Evolutionary conservation across 2,113 vertebrate species (phyloP).

Genomic region (Myotis davidii): DNA sequence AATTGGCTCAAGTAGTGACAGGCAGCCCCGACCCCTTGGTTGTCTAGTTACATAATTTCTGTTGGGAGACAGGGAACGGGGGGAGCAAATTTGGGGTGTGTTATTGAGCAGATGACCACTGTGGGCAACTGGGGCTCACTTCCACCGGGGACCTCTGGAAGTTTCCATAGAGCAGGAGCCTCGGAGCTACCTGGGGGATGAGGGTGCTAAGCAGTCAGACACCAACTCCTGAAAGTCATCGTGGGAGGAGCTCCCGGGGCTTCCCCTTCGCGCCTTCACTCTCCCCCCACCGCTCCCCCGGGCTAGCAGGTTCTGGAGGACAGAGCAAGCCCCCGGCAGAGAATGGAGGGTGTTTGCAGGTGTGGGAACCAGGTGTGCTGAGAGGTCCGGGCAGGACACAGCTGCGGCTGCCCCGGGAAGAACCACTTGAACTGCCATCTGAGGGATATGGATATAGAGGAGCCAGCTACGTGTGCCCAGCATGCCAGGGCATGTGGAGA

Average conservation of each 20-base stretch:
- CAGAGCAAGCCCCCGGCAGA: not conserved
- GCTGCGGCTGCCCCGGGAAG: not conserved
- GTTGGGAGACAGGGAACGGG: not conserved
- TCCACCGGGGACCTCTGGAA: rapidly evolving
- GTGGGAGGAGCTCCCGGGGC: not conserved
- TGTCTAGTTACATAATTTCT: too few species aligned
- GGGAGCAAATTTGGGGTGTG: not conserved
- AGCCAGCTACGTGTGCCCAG: rapidly evolving
- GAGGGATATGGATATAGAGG: not conserved
- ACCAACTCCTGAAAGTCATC: not conserved
- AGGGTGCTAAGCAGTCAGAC: not conserved
- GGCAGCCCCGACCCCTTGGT: too few species aligned
- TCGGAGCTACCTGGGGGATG: rapidly evolving
- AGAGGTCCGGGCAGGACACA: not conserved
- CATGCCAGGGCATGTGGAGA: not conserved
- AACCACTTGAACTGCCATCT: not conserved
- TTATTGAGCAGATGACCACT: too few species aligned
- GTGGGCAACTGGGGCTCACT: not conserved
- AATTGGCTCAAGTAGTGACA: too few species aligned
- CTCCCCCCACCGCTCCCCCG: not conserved
- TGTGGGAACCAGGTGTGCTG: rapidly evolving
- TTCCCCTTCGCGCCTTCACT: not conserved
- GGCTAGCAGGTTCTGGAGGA: not conserved
- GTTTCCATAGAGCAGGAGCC: rapidly evolving
- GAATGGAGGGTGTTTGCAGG: not conserved